Evolutionary conservation across 2,797 vertebrate species (phyloP).

Genomic region (Fratercula arctica): DNA sequence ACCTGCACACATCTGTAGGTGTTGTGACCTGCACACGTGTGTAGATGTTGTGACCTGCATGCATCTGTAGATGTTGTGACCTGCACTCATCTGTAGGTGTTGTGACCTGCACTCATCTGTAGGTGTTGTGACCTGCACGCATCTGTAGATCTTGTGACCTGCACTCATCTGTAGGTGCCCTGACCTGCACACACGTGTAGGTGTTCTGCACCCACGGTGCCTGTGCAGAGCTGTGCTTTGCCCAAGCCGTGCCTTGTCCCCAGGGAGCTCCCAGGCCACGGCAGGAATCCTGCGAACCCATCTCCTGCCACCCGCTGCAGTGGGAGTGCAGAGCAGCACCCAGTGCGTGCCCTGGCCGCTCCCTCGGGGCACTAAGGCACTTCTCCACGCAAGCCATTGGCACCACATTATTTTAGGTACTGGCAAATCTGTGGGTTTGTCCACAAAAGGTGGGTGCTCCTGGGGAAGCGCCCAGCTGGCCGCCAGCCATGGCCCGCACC

Average conservation of each 20-base stretch:
- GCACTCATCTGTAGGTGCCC: not conserved
- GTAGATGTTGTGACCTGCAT: too few relatives aligned
- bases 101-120: too few relatives aligned
- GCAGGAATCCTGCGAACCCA: accelerated
- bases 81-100: too few relatives aligned
- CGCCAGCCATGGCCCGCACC: not conserved
- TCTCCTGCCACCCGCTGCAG: accelerated
- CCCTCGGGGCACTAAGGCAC: not conserved
- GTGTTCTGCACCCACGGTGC: not conserved
- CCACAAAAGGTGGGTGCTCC: not conserved
- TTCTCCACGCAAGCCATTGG: not conserved
- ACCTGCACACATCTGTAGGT: too few relatives aligned
- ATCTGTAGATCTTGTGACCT: too few relatives aligned
- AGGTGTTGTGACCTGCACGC: too few relatives aligned
- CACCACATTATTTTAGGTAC: not conserved
- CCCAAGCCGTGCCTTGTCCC: accelerated
- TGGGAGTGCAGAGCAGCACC: not conserved
- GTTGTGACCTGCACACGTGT: too few relatives aligned
- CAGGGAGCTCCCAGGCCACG: not conserved
- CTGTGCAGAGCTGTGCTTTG: accelerated
- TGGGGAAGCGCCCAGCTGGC: not conserved
- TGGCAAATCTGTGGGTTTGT: not conserved
- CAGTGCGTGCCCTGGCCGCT: too few relatives aligned
- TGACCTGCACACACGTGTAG: too few relatives aligned
- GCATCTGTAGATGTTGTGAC: too few relatives aligned